phyloP scores from a whole-genome alignment of 2,888 invertebrate species.

The Chymomyza fuscimana region DNA sequence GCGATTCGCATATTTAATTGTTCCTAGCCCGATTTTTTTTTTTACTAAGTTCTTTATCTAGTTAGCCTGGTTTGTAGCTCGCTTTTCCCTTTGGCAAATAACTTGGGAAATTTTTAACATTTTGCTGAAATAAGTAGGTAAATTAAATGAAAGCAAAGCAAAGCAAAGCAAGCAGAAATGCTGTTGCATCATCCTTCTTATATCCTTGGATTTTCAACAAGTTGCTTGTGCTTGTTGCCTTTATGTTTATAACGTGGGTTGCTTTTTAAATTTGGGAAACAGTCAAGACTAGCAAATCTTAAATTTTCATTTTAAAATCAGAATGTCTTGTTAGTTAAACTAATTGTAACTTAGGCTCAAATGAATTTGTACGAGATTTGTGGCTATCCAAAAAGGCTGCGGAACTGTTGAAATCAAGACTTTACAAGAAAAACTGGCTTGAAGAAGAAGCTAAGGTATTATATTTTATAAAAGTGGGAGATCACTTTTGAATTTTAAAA shows the following conservation, averaged over 20 bases:
- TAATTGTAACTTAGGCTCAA: no score
- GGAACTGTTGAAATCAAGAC: no score
- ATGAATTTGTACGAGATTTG: no score
- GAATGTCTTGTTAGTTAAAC: no score
- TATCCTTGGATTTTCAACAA: slow-evolving; percentile 68
- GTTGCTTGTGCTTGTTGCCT: slow-evolving; percentile 57
- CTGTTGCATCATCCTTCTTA: neutral
- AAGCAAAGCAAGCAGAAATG: neutral
- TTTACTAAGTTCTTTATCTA: slow-evolving; percentile 13
- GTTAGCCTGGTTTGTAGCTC: slow-evolving; percentile 8
- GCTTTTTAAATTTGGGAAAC: neutral
- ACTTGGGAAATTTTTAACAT: slow-evolving; percentile 60
- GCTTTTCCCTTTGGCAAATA: slow-evolving; percentile 52
- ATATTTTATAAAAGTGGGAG: no score
- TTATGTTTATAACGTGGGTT: neutral
- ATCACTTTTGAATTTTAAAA: no score
- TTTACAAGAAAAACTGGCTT: no score
- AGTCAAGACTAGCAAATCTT: no score
- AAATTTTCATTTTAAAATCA: no score
- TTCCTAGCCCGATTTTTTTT: slow-evolving; percentile 45
- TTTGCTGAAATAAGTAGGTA: slow-evolving; percentile 64
- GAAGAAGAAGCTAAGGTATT: no score
- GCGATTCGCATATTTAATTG: slow-evolving; percentile 60
- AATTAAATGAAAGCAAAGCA: slow-evolving; percentile 29
- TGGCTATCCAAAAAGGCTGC: no score